Conservation (phyloP, 2,797 vertebrate species). For the Rhabdophis nuchalis region DNA sequence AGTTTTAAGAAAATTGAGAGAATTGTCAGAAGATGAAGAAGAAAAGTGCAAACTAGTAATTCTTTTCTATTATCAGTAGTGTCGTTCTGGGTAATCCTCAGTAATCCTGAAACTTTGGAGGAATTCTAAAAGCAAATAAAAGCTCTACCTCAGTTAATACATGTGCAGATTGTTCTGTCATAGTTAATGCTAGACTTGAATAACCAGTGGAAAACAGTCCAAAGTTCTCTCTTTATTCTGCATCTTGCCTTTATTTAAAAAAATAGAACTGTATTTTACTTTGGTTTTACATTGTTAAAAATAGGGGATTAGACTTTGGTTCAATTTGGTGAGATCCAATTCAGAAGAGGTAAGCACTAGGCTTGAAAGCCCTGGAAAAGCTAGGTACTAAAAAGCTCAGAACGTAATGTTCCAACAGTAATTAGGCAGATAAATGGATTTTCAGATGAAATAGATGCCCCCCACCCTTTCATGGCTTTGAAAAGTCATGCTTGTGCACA, state of each 20-base stretch:
- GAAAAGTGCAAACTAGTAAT: not conserved
- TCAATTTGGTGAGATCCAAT: not conserved
- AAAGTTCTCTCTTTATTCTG: constrained; percentile 1
- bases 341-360: not conserved
- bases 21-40: not conserved
- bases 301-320: not conserved
- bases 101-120: not conserved
- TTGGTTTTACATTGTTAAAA: not conserved
- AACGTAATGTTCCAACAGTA: not conserved
- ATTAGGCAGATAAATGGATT: not conserved
- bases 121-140: not conserved
- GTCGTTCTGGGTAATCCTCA: not conserved
- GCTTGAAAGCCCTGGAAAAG: not conserved
- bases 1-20: not conserved
- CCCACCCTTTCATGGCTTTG: not conserved
- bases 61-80: not conserved
- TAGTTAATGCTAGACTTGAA: constrained; percentile 1
- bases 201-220: not conserved
- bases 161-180: not conserved
- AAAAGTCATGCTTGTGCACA: not conserved
- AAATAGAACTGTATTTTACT: not conserved
- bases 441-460: not conserved
- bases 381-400: not conserved
- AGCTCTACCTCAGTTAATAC: not conserved
- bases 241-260: not conserved